Evolutionary conservation across 2,797 vertebrate species (phyloP).

Genomic region (Sebastes iracundus): DNA sequence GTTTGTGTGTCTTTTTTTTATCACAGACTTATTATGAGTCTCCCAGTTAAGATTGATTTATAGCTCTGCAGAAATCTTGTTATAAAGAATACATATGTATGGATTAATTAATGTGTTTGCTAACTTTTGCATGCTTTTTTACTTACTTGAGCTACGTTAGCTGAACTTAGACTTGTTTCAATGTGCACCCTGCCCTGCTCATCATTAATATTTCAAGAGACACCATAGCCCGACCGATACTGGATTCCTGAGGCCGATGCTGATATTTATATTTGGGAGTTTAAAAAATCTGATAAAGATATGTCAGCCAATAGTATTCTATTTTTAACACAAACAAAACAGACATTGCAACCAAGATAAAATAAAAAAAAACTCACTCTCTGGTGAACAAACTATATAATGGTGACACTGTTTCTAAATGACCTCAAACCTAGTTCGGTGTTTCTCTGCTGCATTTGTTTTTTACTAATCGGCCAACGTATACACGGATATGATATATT

Average conservation of each 20-base stretch:
- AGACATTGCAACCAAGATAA: background rate
- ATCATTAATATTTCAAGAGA: background rate
- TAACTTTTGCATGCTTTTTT: background rate
- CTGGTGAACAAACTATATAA: background rate
- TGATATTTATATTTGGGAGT: background rate
- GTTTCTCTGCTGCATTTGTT: background rate
- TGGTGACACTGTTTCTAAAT: background rate
- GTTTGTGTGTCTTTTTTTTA: constrained; percentile 26
- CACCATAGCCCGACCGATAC: background rate
- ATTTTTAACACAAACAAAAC: background rate
- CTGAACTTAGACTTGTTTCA: background rate
- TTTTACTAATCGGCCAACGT: background rate
- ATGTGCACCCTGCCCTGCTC: background rate
- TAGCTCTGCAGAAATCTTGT: background rate
- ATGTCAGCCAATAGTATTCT: background rate
- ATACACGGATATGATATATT: background rate
- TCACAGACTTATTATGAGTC: background rate
- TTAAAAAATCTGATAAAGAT: background rate
- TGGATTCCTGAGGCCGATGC: background rate
- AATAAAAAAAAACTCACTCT: background rate
- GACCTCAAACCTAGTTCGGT: background rate
- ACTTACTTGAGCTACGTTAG: background rate
- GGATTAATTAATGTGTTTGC: background rate
- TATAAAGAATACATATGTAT: background rate
- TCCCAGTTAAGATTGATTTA: constrained; percentile 4